Conservation (phyloP, 2,888 invertebrate genomes). For the Flexamia atlantica region DNA sequence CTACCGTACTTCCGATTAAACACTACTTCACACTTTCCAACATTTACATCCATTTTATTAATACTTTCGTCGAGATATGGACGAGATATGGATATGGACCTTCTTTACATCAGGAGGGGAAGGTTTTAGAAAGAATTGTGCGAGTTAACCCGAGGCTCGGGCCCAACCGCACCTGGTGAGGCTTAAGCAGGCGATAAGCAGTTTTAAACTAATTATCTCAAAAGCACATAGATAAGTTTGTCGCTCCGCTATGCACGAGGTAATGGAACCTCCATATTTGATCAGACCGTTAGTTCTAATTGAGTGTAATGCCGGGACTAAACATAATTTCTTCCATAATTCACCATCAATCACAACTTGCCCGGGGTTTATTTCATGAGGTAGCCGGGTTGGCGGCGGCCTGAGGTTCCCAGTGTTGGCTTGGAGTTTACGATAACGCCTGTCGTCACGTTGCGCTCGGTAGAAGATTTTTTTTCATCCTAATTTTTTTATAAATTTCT, state of each 20-base stretch:
- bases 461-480: no score
- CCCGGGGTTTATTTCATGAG: conserved; percentile 26
- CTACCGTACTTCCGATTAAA: no score
- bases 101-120: no score
- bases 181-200: conserved; percentile 7
- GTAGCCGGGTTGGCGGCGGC: neutral
- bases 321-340: conserved; percentile 33
- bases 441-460: no score
- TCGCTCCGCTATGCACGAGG: conserved; percentile 4
- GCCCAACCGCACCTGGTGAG: neutral
- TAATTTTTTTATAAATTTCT: no score
- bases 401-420: no score
- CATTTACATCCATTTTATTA: no score
- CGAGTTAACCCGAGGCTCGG: neutral
- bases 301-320: conserved; percentile 37
- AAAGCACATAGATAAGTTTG: conserved; percentile 19
- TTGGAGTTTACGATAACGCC: no score
- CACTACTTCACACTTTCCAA: no score
- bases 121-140: no score
- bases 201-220: conserved; percentile 23
- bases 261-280: conserved; percentile 50
- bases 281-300: conserved; percentile 47
- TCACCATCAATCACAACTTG: conserved; percentile 42
- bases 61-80: no score
- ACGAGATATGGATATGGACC: no score